A percentile compares a stretch with the other conserved stretches of the same genome.
These are phyloP conservation scores for Xanthia togata DNA, from an alignment of 2,888 invertebrate genomes.

Conservation along the genomic window DNA sequence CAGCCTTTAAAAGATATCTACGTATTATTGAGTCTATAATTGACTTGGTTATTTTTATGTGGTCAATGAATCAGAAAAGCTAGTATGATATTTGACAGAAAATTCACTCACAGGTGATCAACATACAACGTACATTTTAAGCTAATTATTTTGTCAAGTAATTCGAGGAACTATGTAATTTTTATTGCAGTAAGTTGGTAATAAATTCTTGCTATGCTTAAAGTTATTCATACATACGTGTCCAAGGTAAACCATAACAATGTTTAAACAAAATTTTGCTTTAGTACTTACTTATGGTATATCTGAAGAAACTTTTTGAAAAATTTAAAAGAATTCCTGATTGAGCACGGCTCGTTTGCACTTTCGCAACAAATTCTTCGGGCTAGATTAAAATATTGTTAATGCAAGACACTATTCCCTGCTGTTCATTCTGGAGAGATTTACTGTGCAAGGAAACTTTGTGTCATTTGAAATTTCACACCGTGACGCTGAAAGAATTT, in stretches of 20 bases:
- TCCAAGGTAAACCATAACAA: not conserved
- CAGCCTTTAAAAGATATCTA: no score
- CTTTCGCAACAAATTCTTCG: conserved; percentile 58
- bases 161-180: not conserved
- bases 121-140: no score
- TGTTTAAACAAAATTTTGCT: not conserved
- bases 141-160: no score
- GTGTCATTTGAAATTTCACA: conserved; percentile 18
- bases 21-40: no score
- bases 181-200: not conserved
- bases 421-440: conserved; percentile 26
- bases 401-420: conserved; percentile 53
- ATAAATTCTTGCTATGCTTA: not conserved
- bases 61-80: not conserved
- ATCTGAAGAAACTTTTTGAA: conserved; percentile 32
- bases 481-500: not conserved
- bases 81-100: not conserved
- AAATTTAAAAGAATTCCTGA: conserved; percentile 53
- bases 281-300: conserved; percentile 1
- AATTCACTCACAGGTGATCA: no score
- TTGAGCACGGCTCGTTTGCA: conserved; percentile 49
- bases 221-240: not conserved
- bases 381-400: conserved; percentile 59
- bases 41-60: no score
- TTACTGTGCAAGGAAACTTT: conserved; percentile 33